Evolutionary conservation across 2,888 invertebrate species (phyloP).

Genomic region (Synanthedon tipuliformis): DNA sequence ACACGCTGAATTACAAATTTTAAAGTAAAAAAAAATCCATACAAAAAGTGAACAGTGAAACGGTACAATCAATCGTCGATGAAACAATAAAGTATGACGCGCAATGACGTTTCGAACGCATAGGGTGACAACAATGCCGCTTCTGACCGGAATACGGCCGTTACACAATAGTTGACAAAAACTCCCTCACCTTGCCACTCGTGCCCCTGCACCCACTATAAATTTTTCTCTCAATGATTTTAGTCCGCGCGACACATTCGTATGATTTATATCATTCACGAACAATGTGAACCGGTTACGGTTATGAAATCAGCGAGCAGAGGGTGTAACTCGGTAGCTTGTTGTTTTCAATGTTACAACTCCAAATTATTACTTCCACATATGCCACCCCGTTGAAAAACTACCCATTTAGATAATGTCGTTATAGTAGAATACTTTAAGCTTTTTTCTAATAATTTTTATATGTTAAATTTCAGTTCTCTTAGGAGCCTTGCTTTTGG

Average conservation of each 20-base stretch:
- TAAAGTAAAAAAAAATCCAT: not conserved
- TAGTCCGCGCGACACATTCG: constrained; percentile 54
- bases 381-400: constrained; percentile 13
- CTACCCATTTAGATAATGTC: too few species aligned
- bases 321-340: constrained; percentile 34
- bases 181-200: constrained; percentile 36
- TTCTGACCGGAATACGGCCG: constrained; percentile 21
- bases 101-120: constrained; percentile 13
- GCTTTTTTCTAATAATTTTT: too few species aligned
- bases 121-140: constrained; percentile 24
- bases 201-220: constrained; percentile 25
- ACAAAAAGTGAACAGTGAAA: not conserved
- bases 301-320: constrained; percentile 37
- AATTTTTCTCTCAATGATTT: constrained; percentile 55
- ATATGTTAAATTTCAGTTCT: too few species aligned
- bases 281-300: constrained; percentile 56
- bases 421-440: too few species aligned
- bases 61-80: constrained; percentile 7
- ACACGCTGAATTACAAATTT: too few species aligned
- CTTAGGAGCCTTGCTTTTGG: too few species aligned
- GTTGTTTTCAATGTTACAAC: constrained; percentile 35
- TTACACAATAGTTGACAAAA: constrained; percentile 41
- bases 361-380: constrained; percentile 40
- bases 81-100: constrained; percentile 9
- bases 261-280: constrained; percentile 51